Evolutionary conservation across 1,140 invertebrate genomes (phyloP), one percentile per base, ranked within the genome.

Genomic region (Zophobas atratus): DNA sequence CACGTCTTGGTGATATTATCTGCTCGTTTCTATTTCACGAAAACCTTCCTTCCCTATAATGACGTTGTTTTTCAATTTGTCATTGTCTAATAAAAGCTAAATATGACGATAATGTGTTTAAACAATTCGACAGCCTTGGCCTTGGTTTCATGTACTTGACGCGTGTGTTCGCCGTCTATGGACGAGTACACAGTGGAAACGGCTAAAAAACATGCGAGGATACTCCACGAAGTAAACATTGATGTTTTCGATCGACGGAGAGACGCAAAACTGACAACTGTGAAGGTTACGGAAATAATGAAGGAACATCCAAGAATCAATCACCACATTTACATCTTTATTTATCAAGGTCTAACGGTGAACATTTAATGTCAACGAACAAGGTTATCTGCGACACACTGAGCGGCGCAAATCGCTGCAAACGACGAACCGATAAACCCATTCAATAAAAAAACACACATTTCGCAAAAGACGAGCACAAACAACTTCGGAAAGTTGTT

Each of bases 1-100:
- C 89, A 89, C 91, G 90, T 91, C 90, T 90, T 90, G 84, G 90
- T 91, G 89, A 91, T 85, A 85, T 83, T 84, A 79, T 75, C 35
- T 70, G n/a, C 74, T 77, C 6, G 60, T 82, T 83, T 82, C 81
- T 67, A 75, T 82, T 63, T 20, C 51, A 20, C 51, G 41, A 48
- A 76, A 70, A 51, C n/a, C 20, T 20, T n/a, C 53, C 43, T 34
- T 49, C 55, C 70, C 46, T 53, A 76, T 48, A 76, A 70, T 70
- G 72, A 75, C 72, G 72, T 75, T 53, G 8, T 56, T 75, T 75
- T 70, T 63, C 53, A 56, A 76, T 70, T 76, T 76, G 75, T 76
- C 57, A 70, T 76, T 46, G n/a, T 55, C 76, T 36, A 77, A 77
- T 77, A 77, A 77, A 72, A 71, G 46, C 43, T 36, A 57, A 77